Base-by-base conservation (phyloP, 1,140 invertebrate species). In the Acromyrmex echinatior region DNA sequence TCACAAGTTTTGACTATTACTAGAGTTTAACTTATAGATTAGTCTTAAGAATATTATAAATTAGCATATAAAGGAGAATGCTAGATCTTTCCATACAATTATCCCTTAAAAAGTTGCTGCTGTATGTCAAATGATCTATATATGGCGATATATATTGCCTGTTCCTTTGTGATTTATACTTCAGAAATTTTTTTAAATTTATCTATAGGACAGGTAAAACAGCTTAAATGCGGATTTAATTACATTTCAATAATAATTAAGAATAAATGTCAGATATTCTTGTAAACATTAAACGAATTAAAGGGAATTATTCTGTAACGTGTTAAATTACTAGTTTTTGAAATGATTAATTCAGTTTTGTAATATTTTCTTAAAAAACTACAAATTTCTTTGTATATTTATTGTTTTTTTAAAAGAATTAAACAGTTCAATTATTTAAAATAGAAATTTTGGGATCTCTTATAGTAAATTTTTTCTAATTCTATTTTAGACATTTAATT, bases 1-100 rank as follows among this genome's bases (percentile, higher is more conserved):
- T 87, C 86, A 87, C 66, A 87, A 87, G 56, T 85, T 51, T 85
- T 68, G 65, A 87, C 81, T 76, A 86, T 87, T 62, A 70, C 39
- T 76, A 86, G 70, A 76, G 21, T 77, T 63, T 66, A 87, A 74
- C 39, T 0, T 45, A 45, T 86, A 86, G 70, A 58, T 35, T 86
- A 85, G 12, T 39, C 10, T 25, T 71, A 86, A 76, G 51, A 66
- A 45, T 85, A 68, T 28, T 18, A 3, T 73, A 56, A 56, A 68
- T 85, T 65, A 87, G 14, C 10, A 12, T 51, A 28, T 73, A 84
- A 74, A n/a, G 7, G 3, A 45, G n/a, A 53, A 71, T 71, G 66
- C 53, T 60, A 58, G 35, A 56, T 16, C n/a, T 81, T 71, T 81
- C 51, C 35, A 28, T n/a, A 45, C 56, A 58, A 71, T 71, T 60